Base-by-base conservation (phyloP, 2,888 invertebrate genomes). In the Anarsia innoxiella region DNA sequence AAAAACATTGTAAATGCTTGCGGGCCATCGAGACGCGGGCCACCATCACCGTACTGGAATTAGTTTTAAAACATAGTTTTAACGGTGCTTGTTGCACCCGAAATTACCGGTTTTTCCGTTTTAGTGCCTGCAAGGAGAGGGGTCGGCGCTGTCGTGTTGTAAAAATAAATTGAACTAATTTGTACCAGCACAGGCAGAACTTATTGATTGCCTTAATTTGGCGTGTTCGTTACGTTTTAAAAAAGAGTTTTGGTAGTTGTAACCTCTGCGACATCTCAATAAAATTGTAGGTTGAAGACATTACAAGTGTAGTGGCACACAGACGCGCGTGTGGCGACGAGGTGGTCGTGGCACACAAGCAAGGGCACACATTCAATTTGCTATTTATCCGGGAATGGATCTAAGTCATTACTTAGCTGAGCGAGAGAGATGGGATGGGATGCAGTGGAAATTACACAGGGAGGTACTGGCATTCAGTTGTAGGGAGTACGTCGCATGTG, bases 301-400 rank as follows among this genome's bases (percentile, higher is more conserved):
- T 41, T 45, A 31, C 41, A 47, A 45, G 44, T 45, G 45, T 39
- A 44, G 36, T 25, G 37, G 29, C 36, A 12, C 57, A 51, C 56
- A 45, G 51, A 40, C 42, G 44, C 38, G 41, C 49, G 36, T 36
- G 39, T 36, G 49, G 44, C 49, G 45, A 55, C 48, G 44, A 42
- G 48, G 49, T 48, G 53, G 51, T 52, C 48, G 49, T 47, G 46
- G 48, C 46, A 48, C 44, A 47, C 45, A 49, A 53, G 55, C 54
- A 62, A 62, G 64, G 66, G 66, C 66, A 71, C 72, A 76, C 79
- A 84, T 83, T 79, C 78, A 83, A 83, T 84, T 84, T 80, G 78
- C 82, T 83, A 79, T 83, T 83, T 85, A 83, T 84, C 82, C 76
- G 73, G 77, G 75, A 79, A 84, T 82, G 82, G 80, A 84, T 82